Conservation (phyloP, 2,113 vertebrate species). For the Vulpes vulpes region DNA sequence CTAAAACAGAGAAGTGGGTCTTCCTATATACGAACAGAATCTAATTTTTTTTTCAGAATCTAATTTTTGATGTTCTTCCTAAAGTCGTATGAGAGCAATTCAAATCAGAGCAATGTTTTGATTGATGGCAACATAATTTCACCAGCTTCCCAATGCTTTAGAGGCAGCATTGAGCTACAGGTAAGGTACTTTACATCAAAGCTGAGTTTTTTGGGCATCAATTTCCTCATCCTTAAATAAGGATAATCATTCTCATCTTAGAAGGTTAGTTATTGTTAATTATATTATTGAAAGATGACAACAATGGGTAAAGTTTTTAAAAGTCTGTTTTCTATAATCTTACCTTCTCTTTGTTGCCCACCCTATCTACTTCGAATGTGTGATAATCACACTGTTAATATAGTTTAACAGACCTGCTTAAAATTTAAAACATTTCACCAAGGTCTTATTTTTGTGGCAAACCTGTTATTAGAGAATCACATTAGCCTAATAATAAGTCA, state of each 20-base stretch:
- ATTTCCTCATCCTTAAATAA: background rate
- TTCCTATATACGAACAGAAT: background rate
- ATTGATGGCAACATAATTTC: background rate
- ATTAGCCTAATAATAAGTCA: slow-evolving; percentile 27
- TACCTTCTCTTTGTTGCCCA: background rate
- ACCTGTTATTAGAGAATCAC: slow-evolving; percentile 48
- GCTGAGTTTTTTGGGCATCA: background rate
- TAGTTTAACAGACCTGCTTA: slow-evolving; percentile 13
- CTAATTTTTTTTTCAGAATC: background rate
- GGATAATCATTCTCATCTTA: background rate
- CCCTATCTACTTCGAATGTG: background rate
- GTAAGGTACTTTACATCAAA: background rate
- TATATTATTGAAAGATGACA: background rate
- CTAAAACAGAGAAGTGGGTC: background rate
- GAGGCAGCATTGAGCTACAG: background rate
- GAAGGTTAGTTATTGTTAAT: background rate
- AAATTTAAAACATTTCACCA: slow-evolving; percentile 27
- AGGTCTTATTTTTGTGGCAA: slow-evolving; percentile 30
- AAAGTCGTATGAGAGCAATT: background rate
- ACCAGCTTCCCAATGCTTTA: background rate
- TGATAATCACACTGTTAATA: background rate
- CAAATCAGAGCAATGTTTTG: background rate
- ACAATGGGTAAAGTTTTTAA: background rate
- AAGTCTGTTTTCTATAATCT: background rate
- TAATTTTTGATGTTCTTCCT: background rate